Percentiles rank a stretch among this genome's conserved stretches.
These are phyloP conservation scores for Drosophila malerkotliana DNA, from an alignment of 1,140 invertebrate genomes.

Conservation along the genomic window DNA sequence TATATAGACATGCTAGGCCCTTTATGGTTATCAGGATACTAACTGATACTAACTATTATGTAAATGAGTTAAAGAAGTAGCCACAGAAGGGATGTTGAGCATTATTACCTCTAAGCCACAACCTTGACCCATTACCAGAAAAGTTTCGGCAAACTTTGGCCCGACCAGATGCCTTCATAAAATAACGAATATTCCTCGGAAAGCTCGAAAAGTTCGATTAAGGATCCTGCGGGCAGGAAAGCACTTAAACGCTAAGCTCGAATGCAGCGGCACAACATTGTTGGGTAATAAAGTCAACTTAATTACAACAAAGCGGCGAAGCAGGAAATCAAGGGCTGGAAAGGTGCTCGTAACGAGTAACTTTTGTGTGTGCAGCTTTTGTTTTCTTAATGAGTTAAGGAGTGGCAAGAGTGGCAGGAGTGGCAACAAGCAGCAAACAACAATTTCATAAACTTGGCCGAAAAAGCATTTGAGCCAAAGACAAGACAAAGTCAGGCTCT, in stretches of 20 bases:
- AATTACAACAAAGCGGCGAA: constrained; percentile 62
- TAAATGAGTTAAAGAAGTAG: constrained; percentile 22
- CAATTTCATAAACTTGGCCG: constrained; percentile 75
- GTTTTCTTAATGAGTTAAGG: constrained; percentile 72
- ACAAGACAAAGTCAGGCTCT: constrained; percentile 48
- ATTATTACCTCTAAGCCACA: not conserved
- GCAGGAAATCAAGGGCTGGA: constrained; percentile 14
- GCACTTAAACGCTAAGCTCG: constrained; percentile 38
- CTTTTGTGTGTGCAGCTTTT: constrained; percentile 68
- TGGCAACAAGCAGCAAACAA: constrained; percentile 45
- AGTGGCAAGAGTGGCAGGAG: constrained; percentile 16
- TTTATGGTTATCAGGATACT: too few species aligned
- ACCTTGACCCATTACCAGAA: constrained; percentile 29
- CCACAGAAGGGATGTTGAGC: not conserved
- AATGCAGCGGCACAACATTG: constrained; percentile 63
- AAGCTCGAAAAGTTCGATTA: constrained; percentile 71
- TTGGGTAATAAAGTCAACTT: constrained; percentile 71
- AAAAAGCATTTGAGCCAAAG: constrained; percentile 68
- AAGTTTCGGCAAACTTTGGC: constrained; percentile 19
- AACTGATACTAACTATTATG: constrained; percentile 26
- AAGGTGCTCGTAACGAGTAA: constrained; percentile 41
- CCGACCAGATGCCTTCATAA: constrained; percentile 43
- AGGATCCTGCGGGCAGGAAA: constrained; percentile 30
- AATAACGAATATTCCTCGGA: constrained; percentile 71
- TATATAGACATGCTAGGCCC: not conserved